A percentile compares a stretch with the other conserved stretches of the same genome.
phyloP scores from a whole-genome alignment of 2,113 vertebrate genomes.

The Balaeniceps rex region DNA sequence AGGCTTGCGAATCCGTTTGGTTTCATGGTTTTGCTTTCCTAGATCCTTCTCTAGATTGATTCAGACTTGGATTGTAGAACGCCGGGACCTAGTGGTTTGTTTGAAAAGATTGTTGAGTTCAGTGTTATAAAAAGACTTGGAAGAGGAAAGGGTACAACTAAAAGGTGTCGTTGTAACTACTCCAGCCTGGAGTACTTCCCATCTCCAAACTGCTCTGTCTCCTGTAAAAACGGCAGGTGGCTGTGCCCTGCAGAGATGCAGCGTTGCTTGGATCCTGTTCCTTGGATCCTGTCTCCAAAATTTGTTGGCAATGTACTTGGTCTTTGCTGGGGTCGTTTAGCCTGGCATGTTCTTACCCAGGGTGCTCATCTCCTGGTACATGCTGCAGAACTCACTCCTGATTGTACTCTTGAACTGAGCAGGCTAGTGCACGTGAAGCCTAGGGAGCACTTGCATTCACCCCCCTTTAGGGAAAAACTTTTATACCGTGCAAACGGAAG shows the following conservation, averaged over 20 bases:
- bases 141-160: not conserved
- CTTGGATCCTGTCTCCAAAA: not conserved
- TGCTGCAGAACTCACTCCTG: not conserved
- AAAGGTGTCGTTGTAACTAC: not conserved
- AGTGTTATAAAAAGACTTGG: conserved; percentile 48
- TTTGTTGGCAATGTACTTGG: not conserved
- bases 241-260: not conserved
- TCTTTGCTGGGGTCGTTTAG: not conserved
- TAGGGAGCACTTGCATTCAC: rapidly evolving
- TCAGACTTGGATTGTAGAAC: not conserved
- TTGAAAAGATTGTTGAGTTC: not conserved
- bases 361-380: not conserved
- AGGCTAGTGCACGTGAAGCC: not conserved
- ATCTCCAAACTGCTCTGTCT: not conserved
- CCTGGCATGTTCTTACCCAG: not conserved
- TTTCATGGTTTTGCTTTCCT: not conserved
- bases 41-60: not conserved
- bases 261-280: not conserved
- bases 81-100: not conserved
- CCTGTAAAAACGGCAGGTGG: conserved; percentile 16
- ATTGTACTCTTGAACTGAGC: not conserved
- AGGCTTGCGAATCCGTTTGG: not conserved
- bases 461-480: not conserved
- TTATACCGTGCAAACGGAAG: rapidly evolving
- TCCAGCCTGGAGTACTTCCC: conserved; percentile 29